Percentiles rank a stretch among this genome's conserved stretches.
These are phyloP conservation scores for Etheostoma cragini DNA, from an alignment of 2,113 vertebrate genomes.

Conservation along the genomic window DNA sequence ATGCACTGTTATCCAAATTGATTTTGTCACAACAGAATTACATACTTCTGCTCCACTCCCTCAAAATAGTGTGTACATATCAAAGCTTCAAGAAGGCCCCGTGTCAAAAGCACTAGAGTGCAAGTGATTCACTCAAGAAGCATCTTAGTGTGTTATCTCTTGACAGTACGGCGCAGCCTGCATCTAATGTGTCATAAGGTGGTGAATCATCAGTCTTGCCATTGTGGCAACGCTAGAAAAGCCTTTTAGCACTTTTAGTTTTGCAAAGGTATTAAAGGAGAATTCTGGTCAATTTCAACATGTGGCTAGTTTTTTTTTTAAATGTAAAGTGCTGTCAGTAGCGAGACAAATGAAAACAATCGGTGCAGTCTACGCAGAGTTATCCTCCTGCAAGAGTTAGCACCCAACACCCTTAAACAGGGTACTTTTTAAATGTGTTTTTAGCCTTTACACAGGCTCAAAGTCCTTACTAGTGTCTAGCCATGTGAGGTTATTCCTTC, in stretches of 20 bases:
- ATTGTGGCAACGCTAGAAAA: constrained; percentile 19
- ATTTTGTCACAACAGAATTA: constrained; percentile 49
- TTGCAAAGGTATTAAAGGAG: neutral
- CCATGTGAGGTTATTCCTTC: too few relatives aligned
- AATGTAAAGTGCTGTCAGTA: too few relatives aligned
- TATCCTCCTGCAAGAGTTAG: too few relatives aligned
- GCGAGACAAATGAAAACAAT: too few relatives aligned
- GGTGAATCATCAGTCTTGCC: constrained; percentile 63
- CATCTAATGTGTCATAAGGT: constrained; percentile 59
- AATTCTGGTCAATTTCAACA: too few relatives aligned
- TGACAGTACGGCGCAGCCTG: constrained; percentile 53
- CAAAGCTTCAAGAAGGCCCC: constrained; percentile 28
- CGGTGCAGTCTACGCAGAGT: too few relatives aligned
- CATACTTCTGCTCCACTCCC: constrained; percentile 33
- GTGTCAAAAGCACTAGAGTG: constrained; percentile 45
- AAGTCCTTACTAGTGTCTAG: too few relatives aligned
- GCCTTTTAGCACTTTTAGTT: constrained; percentile 38
- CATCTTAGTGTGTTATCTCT: constrained; percentile 56
- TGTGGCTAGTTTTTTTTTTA: too few relatives aligned
- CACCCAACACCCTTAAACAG: too few relatives aligned
- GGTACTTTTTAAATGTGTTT: too few relatives aligned
- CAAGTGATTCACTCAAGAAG: constrained; percentile 59
- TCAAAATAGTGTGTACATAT: constrained; percentile 41
- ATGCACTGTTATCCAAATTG: constrained; percentile 31
- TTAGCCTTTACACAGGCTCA: too few relatives aligned